phyloP scores from a whole-genome alignment of 2,113 vertebrate genomes.

The Chaetodon trifascialis region DNA sequence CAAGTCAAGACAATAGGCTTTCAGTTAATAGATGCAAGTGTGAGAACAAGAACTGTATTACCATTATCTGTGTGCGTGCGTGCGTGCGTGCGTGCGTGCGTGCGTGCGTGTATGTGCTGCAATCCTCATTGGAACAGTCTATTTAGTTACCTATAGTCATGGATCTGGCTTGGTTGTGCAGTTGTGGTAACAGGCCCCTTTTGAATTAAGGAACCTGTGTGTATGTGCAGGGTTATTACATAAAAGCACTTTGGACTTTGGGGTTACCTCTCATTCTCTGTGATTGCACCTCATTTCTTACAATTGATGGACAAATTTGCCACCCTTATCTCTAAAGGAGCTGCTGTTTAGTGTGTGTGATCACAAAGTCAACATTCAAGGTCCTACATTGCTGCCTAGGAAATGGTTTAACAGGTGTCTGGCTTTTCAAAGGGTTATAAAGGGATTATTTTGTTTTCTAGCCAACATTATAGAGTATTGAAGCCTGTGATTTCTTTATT shows the following conservation, averaged over 20 bases:
- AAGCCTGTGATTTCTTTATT: neutral
- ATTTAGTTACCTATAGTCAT: constrained; percentile 82
- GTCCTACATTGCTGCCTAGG: neutral
- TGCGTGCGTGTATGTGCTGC: neutral
- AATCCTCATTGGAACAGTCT: constrained; percentile 67
- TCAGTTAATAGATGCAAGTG: constrained; percentile 92
- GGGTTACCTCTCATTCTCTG: neutral
- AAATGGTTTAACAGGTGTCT: neutral
- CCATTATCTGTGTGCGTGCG: constrained; percentile 80
- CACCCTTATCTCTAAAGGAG: neutral
- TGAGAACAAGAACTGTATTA: constrained; percentile 89
- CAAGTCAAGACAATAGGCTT: constrained; percentile 90
- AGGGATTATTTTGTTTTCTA: neutral
- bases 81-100: constrained; percentile 85
- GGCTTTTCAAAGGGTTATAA: neutral
- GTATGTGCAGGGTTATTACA: neutral
- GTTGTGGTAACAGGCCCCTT: constrained; percentile 88
- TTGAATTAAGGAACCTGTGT: constrained; percentile 87
- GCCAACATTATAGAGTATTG: neutral
- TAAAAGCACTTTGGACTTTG: constrained; percentile 6
- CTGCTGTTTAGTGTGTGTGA: neutral
- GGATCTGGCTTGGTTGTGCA: constrained; percentile 88
- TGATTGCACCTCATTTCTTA: neutral
- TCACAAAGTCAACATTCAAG: neutral
- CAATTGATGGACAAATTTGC: neutral